These are phyloP conservation scores for Typhlichthys eigenmanni DNA, from an alignment of 2,797 vertebrate species.

Conservation along the genomic window DNA sequence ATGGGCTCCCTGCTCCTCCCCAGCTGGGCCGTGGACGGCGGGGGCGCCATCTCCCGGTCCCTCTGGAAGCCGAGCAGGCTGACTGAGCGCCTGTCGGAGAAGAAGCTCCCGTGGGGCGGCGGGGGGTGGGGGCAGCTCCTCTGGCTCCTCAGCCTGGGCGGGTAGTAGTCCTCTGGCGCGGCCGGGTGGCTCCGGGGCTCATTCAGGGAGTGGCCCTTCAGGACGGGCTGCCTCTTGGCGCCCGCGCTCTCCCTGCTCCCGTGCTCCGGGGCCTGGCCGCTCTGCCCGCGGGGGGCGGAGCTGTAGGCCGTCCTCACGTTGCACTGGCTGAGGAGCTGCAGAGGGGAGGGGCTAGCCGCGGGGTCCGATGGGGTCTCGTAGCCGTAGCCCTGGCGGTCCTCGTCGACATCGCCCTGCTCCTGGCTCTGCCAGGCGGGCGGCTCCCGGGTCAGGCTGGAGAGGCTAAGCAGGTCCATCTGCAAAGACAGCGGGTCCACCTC, in stretches of 20 bases:
- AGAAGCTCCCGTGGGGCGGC: slow-evolving; percentile 81
- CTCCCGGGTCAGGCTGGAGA: slow-evolving; percentile 92
- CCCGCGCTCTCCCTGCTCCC: slow-evolving; percentile 84
- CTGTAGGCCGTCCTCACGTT: slow-evolving; percentile 89
- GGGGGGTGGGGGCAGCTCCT: slow-evolving; percentile 85
- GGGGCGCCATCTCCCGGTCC: slow-evolving; percentile 71
- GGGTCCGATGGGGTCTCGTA: slow-evolving; percentile 83
- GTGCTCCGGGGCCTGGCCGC: slow-evolving; percentile 78
- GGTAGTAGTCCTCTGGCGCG: slow-evolving; percentile 85
- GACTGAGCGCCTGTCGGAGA: slow-evolving; percentile 85
- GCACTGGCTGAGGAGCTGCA: slow-evolving; percentile 96
- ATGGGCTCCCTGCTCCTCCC: slow-evolving; percentile 92
- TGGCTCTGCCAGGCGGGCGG: slow-evolving; percentile 88
- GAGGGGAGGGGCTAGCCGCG: slow-evolving; percentile 69
- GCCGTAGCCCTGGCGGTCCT: slow-evolving; percentile 77
- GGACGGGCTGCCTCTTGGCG: slow-evolving; percentile 84
- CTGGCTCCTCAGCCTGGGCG: slow-evolving; percentile 86
- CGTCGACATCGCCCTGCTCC: slow-evolving; percentile 57
- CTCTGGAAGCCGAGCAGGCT: slow-evolving; percentile 91
- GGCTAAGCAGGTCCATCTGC: slow-evolving; percentile 97
- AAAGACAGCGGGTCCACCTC: slow-evolving; percentile 95
- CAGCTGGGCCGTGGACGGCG: slow-evolving; percentile 79
- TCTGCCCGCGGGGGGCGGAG: slow-evolving; percentile 72
- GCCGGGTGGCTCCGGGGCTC: slow-evolving; percentile 86
- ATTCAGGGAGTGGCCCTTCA: slow-evolving; percentile 88